Evolutionary conservation across 2,797 vertebrate species (phyloP).

Genomic region (Sebastes matsubarae): DNA sequence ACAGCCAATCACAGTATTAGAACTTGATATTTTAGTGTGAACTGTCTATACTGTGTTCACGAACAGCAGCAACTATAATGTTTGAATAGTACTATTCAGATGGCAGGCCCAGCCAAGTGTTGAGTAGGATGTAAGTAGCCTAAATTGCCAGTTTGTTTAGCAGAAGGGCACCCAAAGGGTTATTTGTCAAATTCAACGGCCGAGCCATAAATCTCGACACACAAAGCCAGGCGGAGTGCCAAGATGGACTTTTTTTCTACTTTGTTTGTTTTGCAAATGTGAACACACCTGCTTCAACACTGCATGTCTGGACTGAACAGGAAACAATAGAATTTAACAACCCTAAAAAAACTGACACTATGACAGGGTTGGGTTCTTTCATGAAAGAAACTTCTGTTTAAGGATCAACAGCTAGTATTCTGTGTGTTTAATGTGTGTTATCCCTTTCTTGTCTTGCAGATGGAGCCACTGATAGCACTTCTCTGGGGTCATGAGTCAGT

Average conservation of each 20-base stretch:
- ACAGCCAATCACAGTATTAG: background rate
- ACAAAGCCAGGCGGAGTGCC: conserved; percentile 70
- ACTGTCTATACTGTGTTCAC: background rate
- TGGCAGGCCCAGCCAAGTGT: conserved; percentile 39
- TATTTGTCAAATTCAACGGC: conserved; percentile 72
- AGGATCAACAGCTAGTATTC: background rate
- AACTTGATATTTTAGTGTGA: background rate
- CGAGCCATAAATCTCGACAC: conserved; percentile 66
- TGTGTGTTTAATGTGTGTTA: background rate
- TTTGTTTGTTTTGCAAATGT: conserved; percentile 67
- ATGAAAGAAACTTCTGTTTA: background rate
- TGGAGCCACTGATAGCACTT: conserved; percentile 51
- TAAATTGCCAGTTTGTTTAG: conserved; percentile 71
- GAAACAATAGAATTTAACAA: conserved; percentile 30
- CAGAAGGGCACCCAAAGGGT: conserved; percentile 64
- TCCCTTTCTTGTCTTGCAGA: conserved; percentile 51
- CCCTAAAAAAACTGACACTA: conserved; percentile 1
- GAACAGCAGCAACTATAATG: conserved; percentile 9
- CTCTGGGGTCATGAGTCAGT: conserved; percentile 70
- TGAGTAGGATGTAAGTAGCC: conserved; percentile 55
- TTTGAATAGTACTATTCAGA: conserved; percentile 28
- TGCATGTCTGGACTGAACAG: conserved; percentile 24
- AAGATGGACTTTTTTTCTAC: conserved; percentile 27
- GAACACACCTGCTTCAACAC: conserved; percentile 57
- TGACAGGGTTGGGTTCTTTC: background rate